These are phyloP conservation scores for Hemiscyllium ocellatum DNA, from an alignment of 2,113 vertebrate species.

Conservation along the genomic window DNA sequence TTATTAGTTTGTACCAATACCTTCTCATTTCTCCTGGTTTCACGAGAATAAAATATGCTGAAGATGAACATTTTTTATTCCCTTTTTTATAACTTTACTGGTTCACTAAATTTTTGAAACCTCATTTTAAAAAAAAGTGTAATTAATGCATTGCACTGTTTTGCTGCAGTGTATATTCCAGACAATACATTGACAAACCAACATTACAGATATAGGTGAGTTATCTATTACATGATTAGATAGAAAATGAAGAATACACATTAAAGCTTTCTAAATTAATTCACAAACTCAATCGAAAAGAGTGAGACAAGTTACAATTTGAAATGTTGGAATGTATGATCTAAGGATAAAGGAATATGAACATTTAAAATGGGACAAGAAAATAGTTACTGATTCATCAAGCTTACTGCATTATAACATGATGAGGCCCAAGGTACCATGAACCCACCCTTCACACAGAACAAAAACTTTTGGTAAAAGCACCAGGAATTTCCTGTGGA, in stretches of 20 bases:
- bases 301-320: background rate
- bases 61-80: background rate
- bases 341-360: background rate
- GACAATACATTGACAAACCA: background rate
- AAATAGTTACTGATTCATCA: background rate
- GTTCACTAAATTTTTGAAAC: background rate
- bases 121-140: background rate
- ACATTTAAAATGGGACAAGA: background rate
- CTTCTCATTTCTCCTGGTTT: background rate
- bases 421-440: background rate
- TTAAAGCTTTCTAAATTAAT: background rate
- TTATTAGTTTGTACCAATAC: background rate
- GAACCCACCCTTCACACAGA: too few relatives aligned
- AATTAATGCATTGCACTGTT: background rate
- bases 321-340: background rate
- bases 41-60: background rate
- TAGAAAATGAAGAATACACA: background rate
- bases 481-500: too few relatives aligned
- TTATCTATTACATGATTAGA: background rate
- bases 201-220: background rate
- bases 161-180: background rate
- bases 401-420: background rate
- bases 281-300: too few relatives aligned
- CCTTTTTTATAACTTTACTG: background rate
- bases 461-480: too few relatives aligned